A percentile compares a stretch with the other conserved stretches of the same genome.
These are phyloP conservation scores for Mobula hypostoma DNA, from an alignment of 2,113 vertebrate species.

Conservation along the genomic window DNA sequence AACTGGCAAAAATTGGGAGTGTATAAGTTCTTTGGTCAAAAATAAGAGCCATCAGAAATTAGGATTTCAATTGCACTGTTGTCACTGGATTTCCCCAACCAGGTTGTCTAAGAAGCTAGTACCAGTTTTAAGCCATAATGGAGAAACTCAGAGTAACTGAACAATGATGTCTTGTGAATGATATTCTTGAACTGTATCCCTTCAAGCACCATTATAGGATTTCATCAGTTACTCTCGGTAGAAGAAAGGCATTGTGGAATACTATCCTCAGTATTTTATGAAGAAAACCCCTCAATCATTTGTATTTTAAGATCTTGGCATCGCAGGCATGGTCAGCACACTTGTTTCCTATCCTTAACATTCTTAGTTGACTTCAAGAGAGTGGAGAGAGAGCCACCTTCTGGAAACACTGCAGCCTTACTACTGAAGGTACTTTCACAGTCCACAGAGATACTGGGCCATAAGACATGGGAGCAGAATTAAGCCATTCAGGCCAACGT, in stretches of 20 bases:
- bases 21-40: background rate
- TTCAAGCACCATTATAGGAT: background rate
- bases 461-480: too few relatives aligned
- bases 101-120: background rate
- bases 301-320: too few relatives aligned
- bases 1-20: background rate
- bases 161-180: background rate
- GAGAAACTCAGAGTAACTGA: background rate
- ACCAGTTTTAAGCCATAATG: background rate
- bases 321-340: too few relatives aligned
- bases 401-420: too few relatives aligned
- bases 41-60: background rate
- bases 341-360: too few relatives aligned
- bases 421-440: too few relatives aligned
- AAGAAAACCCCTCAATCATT: background rate
- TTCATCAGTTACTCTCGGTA: background rate
- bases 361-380: too few relatives aligned
- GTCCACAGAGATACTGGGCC: too few relatives aligned
- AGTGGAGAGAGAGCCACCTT: too few relatives aligned
- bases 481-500: too few relatives aligned
- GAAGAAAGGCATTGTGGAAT: background rate
- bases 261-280: background rate
- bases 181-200: background rate
- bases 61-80: background rate
- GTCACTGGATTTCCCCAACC: background rate